Evolutionary conservation across 2,113 vertebrate genomes (phyloP).

Genomic region (Albula glossodonta): DNA sequence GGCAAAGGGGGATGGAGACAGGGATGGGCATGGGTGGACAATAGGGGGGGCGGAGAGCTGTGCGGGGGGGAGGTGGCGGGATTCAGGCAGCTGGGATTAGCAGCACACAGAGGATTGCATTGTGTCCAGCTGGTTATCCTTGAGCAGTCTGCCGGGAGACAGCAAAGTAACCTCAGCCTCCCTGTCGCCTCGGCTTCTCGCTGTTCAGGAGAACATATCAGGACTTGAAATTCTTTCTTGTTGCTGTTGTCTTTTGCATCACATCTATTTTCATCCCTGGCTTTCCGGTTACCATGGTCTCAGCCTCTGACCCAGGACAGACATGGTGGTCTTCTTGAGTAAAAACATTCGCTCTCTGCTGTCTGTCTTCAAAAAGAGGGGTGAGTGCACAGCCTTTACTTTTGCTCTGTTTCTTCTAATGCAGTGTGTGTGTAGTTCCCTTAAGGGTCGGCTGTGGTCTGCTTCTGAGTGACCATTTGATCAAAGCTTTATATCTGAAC

Average conservation of each 20-base stretch:
- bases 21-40: not conserved
- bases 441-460: not conserved
- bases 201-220: not conserved
- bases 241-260: not conserved
- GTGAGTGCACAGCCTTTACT: conserved; percentile 68
- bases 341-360: conserved; percentile 81
- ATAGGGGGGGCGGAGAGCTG: not conserved
- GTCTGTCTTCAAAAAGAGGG: conserved; percentile 89
- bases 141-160: conserved; percentile 37
- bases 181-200: conserved; percentile 4
- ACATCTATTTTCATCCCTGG: not conserved
- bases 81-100: conserved; percentile 66
- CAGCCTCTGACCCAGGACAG: conserved; percentile 34
- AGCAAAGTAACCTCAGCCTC: conserved; percentile 22
- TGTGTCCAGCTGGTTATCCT: conserved; percentile 51
- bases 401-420: not conserved
- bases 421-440: not conserved
- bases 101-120: conserved; percentile 59
- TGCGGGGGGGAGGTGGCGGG: conserved; percentile 26
- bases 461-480: not conserved
- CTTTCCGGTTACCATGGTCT: conserved; percentile 32
- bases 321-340: conserved; percentile 88
- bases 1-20: not conserved
- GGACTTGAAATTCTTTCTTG: not conserved
- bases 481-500: not conserved